Conservation (phyloP, 2,113 vertebrate genomes). For the Fulmarus glacialis region DNA sequence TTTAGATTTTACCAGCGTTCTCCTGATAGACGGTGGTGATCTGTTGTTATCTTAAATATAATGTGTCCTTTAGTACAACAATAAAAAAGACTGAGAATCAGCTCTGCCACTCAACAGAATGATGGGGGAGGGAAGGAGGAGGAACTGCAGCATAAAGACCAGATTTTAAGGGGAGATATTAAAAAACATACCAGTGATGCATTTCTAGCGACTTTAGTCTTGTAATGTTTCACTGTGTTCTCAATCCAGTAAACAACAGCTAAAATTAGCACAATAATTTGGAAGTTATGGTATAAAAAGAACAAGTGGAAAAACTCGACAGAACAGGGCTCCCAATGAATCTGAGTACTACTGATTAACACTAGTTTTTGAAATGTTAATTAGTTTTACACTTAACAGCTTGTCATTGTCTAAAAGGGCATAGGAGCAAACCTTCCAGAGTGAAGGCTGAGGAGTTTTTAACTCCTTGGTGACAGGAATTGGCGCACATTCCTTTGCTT, state of each 20-base stretch:
- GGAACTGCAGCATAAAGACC: not conserved
- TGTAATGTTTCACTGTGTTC: constrained; percentile 3
- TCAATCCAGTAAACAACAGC: constrained; percentile 27
- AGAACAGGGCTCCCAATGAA: constrained; percentile 60
- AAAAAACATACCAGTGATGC: not conserved
- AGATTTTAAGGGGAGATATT: not conserved
- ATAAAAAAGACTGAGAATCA: not conserved
- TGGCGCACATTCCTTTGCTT: constrained; percentile 61
- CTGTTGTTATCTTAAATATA: constrained; percentile 3
- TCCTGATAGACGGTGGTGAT: rapidly evolving
- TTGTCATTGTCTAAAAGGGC: constrained; percentile 80
- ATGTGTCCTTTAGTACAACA: not conserved
- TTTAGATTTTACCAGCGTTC: not conserved
- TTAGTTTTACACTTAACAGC: constrained; percentile 79
- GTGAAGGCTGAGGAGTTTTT: constrained; percentile 70
- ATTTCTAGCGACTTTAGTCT: not conserved
- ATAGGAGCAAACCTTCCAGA: constrained; percentile 74
- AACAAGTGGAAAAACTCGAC: constrained; percentile 41
- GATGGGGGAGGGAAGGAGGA: not conserved
- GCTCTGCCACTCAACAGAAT: not conserved
- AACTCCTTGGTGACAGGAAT: constrained; percentile 71
- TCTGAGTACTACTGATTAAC: constrained; percentile 75
- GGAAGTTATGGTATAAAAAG: constrained; percentile 68
- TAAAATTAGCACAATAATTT: constrained; percentile 69
- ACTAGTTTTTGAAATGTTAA: constrained; percentile 84